phyloP scores from a whole-genome alignment of 2,113 vertebrate species.

The Bubalus kerabau region DNA sequence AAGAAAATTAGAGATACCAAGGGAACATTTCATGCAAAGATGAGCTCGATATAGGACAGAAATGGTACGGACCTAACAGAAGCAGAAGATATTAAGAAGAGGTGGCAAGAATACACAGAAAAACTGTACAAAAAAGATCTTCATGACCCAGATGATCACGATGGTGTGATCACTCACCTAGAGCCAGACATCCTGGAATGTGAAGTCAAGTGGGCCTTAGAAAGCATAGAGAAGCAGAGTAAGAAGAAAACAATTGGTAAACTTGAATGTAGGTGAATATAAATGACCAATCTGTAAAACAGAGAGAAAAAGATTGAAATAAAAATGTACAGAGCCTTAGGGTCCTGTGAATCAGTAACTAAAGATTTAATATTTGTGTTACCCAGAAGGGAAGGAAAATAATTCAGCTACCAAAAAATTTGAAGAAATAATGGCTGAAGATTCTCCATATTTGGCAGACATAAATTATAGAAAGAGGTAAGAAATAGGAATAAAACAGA shows the following conservation, averaged over 20 bases:
- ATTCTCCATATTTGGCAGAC: neutral
- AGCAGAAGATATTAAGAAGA: too few relatives aligned
- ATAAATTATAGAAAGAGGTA: neutral
- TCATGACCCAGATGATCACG: too few relatives aligned
- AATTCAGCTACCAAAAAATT: neutral
- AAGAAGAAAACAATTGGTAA: neutral
- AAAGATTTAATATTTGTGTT: neutral
- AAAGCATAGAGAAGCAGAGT: neutral
- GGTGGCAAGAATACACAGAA: too few relatives aligned
- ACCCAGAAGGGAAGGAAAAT: neutral
- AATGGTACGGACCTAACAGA: too few relatives aligned
- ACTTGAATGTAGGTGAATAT: neutral
- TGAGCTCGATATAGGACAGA: too few relatives aligned
- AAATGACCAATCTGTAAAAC: neutral
- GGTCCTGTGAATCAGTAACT: neutral
- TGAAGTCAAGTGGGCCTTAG: too few relatives aligned
- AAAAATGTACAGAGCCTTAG: neutral
- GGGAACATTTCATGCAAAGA: too few relatives aligned
- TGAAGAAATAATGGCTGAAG: neutral
- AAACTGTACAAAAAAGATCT: too few relatives aligned
- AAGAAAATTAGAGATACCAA: too few relatives aligned
- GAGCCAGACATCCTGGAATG: too few relatives aligned
- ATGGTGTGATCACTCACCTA: too few relatives aligned
- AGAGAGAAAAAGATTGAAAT: neutral
- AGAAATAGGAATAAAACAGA: neutral